Evolutionary conservation across 2,888 invertebrate genomes (phyloP).

Genomic region (Hybos culiciformis): DNA sequence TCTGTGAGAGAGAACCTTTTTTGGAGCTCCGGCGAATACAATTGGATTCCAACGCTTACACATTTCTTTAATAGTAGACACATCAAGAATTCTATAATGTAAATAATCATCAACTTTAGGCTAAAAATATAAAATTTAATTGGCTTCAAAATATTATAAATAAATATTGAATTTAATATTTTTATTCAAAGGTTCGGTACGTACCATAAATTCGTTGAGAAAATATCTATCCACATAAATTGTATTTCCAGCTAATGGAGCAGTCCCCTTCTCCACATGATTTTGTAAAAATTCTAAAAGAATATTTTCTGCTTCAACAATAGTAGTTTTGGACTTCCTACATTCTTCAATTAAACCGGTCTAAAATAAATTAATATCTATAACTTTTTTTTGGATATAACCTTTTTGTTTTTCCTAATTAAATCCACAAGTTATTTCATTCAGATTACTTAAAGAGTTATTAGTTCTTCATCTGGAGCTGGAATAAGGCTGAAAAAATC

Average conservation of each 20-base stretch:
- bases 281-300: conserved; percentile 51
- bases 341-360: conserved; percentile 65
- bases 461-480: too few relatives aligned
- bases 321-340: conserved; percentile 48
- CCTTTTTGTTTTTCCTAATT: too few relatives aligned
- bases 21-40: conserved; percentile 42
- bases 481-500: too few relatives aligned
- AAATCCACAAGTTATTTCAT: too few relatives aligned
- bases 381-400: too few relatives aligned
- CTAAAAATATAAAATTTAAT: too few relatives aligned
- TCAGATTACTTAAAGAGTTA: too few relatives aligned
- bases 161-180: too few relatives aligned
- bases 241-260: conserved; percentile 77
- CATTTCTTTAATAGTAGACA: conserved; percentile 79
- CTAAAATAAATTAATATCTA: too few relatives aligned
- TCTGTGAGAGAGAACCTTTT: conserved; percentile 54
- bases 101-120: conserved; percentile 55
- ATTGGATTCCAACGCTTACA: conserved; percentile 62
- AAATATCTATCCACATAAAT: conserved; percentile 79
- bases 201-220: conserved; percentile 69
- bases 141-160: too few relatives aligned
- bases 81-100: conserved; percentile 89
- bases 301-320: conserved; percentile 53
- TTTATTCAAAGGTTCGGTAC: too few relatives aligned
- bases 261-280: conserved; percentile 39